These are phyloP conservation scores for Aricia agestis DNA, from an alignment of 1,140 invertebrate species.

Conservation along the genomic window DNA sequence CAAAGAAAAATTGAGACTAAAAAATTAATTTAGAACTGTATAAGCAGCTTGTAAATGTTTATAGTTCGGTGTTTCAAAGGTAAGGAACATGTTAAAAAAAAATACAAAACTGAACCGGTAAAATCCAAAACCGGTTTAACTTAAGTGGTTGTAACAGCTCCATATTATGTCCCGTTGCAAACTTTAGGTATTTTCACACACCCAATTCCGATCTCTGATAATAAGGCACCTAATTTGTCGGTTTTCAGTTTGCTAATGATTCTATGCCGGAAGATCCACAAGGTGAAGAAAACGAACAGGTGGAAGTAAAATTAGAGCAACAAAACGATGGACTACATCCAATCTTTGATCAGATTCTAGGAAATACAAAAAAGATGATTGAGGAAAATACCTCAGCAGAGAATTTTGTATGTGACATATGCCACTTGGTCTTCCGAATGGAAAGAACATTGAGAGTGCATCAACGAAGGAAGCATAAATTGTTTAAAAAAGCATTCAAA, in stretches of 20 bases:
- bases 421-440: conserved; percentile 63
- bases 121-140: too few relatives aligned
- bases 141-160: too few relatives aligned
- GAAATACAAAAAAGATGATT: conserved; percentile 13
- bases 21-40: too few relatives aligned
- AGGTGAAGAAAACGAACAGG: conserved; percentile 55
- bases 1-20: too few relatives aligned
- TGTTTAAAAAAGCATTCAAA: conserved; percentile 52
- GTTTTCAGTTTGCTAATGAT: conserved; percentile 57
- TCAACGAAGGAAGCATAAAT: conserved; percentile 59
- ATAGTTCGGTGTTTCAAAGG: too few relatives aligned
- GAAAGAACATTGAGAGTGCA: conserved; percentile 57
- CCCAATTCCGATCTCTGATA: too few relatives aligned
- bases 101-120: too few relatives aligned
- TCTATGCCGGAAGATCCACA: conserved; percentile 49
- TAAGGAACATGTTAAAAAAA: too few relatives aligned
- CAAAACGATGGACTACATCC: conserved; percentile 54
- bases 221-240: conserved; percentile 10
- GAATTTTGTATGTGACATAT: conserved; percentile 55
- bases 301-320: conserved; percentile 50
- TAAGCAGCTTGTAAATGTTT: too few relatives aligned
- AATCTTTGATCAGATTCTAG: conserved; percentile 59
- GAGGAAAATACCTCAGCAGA: conserved; percentile 17
- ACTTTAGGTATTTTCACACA: too few relatives aligned
- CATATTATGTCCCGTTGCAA: too few relatives aligned